Evolutionary conservation across 92 coral and sea anemone genomes (phyloP).

Genomic region (Paragorgia papillata): DNA sequence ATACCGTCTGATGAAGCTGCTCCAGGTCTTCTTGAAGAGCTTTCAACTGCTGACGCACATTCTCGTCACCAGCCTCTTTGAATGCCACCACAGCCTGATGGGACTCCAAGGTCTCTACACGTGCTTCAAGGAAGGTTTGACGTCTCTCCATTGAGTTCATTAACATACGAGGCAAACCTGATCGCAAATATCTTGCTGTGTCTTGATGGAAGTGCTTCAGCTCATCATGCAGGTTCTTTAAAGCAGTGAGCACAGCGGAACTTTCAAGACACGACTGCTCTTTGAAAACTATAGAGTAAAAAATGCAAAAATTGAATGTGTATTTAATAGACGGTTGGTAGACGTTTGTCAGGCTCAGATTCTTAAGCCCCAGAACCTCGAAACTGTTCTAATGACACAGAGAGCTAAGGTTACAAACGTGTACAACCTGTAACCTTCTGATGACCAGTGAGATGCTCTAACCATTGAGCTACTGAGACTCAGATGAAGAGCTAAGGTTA

Average conservation of each 20-base stretch:
- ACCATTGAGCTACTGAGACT: no score
- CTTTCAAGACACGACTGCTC: neutral
- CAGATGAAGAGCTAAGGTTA: no score
- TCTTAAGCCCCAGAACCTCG: no score
- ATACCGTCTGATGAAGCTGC: conserved; percentile 5
- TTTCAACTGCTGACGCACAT: conserved; percentile 12
- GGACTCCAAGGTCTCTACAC: conserved; percentile 4
- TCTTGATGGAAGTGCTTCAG: neutral
- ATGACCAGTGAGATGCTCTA: no score
- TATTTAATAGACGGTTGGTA: no score
- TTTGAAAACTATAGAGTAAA: neutral
- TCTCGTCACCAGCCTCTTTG: conserved; percentile 14
- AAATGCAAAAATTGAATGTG: neutral
- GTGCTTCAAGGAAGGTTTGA: conserved; percentile 18
- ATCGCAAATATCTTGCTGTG: conserved; percentile 7
- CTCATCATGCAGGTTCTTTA: conserved; percentile 23
- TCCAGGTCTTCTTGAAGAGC: neutral
- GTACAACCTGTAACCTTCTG: no score
- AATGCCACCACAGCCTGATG: neutral
- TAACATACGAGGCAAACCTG: neutral
- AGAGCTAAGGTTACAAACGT: no score
- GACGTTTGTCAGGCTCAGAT: no score
- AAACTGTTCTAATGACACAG: no score
- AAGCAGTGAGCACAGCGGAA: neutral
- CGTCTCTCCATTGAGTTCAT: conserved; percentile 29